These are phyloP conservation scores for Sipha maydis DNA, from an alignment of 2,888 invertebrate genomes.

Conservation along the genomic window DNA sequence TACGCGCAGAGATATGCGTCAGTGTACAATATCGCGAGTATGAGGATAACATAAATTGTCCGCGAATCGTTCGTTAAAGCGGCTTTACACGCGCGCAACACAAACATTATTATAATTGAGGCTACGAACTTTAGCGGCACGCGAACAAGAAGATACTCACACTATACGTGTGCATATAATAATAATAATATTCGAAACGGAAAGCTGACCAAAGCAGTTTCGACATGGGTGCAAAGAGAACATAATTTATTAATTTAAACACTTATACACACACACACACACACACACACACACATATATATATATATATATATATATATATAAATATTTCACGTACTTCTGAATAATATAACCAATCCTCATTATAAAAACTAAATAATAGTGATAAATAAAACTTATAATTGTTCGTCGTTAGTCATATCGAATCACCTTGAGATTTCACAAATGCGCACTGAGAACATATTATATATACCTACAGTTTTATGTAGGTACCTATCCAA, in stretches of 20 bases:
- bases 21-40: background rate
- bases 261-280: too few relatives aligned
- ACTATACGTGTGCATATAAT: background rate
- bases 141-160: background rate
- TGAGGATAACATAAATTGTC: background rate
- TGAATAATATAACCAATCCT: background rate
- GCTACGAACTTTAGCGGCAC: slow-evolving; percentile 13
- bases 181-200: slow-evolving; percentile 22
- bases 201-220: slow-evolving; percentile 33
- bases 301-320: too few relatives aligned
- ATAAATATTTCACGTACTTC: too few relatives aligned
- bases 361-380: background rate
- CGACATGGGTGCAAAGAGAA: slow-evolving; percentile 18
- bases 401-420: slow-evolving; percentile 19
- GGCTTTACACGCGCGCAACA: background rate
- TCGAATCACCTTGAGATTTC: slow-evolving; percentile 32
- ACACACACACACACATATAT: too few relatives aligned
- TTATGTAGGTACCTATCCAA: background rate
- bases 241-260: slow-evolving; percentile 45
- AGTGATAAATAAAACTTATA: slow-evolving; percentile 32
- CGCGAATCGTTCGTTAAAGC: background rate
- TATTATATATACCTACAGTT: too few relatives aligned
- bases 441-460: background rate
- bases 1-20: background rate
- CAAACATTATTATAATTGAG: background rate